Evolutionary conservation across 2,797 vertebrate genomes (phyloP).

Genomic region (Synanceia verrucosa): DNA sequence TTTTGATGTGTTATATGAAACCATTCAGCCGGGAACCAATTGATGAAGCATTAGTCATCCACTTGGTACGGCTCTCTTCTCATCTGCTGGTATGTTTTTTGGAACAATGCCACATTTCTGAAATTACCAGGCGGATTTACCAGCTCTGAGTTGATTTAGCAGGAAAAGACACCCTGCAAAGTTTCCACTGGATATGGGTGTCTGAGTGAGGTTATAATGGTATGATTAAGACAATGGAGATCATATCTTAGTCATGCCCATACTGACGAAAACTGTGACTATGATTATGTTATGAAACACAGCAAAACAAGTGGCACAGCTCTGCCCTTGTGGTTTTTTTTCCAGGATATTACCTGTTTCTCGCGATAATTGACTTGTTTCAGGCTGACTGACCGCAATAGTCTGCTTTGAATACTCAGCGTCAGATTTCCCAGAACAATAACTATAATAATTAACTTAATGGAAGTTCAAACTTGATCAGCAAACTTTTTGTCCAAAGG

Average conservation of each 20-base stretch:
- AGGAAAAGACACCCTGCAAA: not conserved
- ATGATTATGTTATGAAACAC: not conserved
- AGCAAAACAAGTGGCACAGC: no score
- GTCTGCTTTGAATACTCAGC: not conserved
- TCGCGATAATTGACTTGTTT: not conserved
- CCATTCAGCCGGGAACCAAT: no score
- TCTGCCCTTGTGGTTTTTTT: not conserved
- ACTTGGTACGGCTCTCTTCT: no score
- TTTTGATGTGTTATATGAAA: no score
- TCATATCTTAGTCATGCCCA: not conserved
- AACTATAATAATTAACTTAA: no score
- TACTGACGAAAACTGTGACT: not conserved
- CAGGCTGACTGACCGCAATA: not conserved
- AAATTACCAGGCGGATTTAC: not conserved
- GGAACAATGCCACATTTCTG: not conserved
- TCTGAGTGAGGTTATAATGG: not conserved
- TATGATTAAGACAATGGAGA: not conserved
- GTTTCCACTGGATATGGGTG: not conserved
- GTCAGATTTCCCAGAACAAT: not conserved
- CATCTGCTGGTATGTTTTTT: not conserved
- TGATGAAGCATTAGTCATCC: no score
- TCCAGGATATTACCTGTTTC: not conserved
- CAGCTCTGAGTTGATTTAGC: not conserved
- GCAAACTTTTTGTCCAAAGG: not conserved
- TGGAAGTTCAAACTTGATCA: not conserved